phyloP scores from a whole-genome alignment of 64 coral and sea anemone species.

The Anthopleura sola region DNA sequence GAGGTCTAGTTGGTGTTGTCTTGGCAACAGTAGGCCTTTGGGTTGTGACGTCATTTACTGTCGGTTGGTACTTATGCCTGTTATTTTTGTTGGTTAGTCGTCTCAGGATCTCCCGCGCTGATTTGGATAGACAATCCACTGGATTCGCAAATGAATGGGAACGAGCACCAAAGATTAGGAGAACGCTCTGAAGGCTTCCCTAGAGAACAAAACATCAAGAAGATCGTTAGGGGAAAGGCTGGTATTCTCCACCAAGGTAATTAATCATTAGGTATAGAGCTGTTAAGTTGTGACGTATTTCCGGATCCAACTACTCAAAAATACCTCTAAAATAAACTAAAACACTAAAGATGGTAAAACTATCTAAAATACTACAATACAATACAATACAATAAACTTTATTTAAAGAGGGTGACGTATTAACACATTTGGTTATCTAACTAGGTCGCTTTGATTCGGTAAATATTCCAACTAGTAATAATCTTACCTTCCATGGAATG shows the following conservation, averaged over 20 bases:
- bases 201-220: background rate
- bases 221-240: background rate
- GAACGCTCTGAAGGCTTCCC: slow-evolving; percentile 89
- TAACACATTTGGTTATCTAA: no score
- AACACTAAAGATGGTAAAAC: no score
- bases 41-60: background rate
- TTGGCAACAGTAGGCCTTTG: background rate
- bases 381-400: no score
- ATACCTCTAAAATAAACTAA: no score
- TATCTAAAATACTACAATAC: no score
- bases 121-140: slow-evolving; percentile 10
- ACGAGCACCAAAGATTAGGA: slow-evolving; percentile 34
- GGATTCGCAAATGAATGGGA: slow-evolving; percentile 9
- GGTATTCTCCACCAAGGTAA: background rate
- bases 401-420: no score
- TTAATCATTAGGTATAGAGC: background rate
- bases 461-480: background rate
- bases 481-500: slow-evolving; percentile 36
- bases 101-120: slow-evolving; percentile 8
- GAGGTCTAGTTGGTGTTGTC: background rate
- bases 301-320: no score
- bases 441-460: background rate
- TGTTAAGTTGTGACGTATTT: no score
- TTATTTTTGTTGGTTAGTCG: background rate
- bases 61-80: background rate